Evolutionary conservation across 2,888 invertebrate species (phyloP).

Genomic region (Limnephilus marmoratus): DNA sequence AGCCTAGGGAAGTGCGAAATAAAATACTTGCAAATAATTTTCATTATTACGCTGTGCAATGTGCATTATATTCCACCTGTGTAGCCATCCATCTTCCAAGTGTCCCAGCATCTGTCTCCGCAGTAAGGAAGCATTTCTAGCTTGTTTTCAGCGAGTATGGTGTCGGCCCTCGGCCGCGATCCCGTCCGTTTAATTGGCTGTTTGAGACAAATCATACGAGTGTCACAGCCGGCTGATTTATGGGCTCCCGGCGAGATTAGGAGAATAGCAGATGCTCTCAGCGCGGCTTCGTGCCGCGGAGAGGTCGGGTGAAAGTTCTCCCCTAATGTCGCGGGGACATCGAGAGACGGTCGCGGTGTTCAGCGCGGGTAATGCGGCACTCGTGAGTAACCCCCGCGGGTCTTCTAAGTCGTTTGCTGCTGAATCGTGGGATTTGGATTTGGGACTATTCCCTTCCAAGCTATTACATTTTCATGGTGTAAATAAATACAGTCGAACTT

Average conservation of each 20-base stretch:
- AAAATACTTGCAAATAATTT: not conserved
- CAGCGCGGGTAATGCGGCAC: not conserved
- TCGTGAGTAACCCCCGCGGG: slow-evolving; percentile 17
- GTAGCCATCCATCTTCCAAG: not conserved
- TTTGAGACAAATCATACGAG: not conserved
- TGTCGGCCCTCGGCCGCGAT: not conserved
- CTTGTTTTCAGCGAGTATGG: not conserved
- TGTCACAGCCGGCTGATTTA: not conserved
- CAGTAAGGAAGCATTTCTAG: not conserved
- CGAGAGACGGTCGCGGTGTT: not conserved
- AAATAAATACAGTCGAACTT: no score
- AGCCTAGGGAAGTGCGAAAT: no score
- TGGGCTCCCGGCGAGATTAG: not conserved
- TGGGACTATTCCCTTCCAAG: not conserved
- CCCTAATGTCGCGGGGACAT: slow-evolving; percentile 9
- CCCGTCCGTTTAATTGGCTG: slow-evolving; percentile 3
- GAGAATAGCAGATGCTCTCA: not conserved
- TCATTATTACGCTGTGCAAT: not conserved
- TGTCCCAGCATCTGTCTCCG: not conserved
- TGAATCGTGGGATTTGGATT: not conserved
- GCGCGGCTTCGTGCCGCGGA: not conserved
- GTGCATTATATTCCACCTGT: not conserved
- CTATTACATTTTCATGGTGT: not conserved
- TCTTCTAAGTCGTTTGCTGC: not conserved
- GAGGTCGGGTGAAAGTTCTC: slow-evolving; percentile 24